These are phyloP conservation scores for Sinhomidia bicolor DNA, from an alignment of 2,888 invertebrate species.

Conservation along the genomic window DNA sequence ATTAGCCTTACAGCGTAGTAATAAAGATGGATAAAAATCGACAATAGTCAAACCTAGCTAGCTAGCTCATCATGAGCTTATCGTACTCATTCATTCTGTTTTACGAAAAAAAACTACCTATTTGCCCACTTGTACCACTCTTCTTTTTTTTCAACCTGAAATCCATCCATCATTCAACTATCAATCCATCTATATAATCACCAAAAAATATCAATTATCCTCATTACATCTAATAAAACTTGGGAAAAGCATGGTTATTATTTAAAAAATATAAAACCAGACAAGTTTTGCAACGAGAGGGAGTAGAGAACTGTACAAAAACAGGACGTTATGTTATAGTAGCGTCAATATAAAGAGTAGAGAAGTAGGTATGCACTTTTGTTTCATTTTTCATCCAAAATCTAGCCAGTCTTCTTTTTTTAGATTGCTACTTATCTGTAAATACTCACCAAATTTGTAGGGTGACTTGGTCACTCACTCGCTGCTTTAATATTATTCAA, in stretches of 20 bases:
- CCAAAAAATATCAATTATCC: slow-evolving; percentile 40
- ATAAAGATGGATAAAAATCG: slow-evolving; percentile 29
- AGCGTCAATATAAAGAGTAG: background rate
- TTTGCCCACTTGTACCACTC: background rate
- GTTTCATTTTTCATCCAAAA: no score
- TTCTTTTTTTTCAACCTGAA: background rate
- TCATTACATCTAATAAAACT: slow-evolving; percentile 10
- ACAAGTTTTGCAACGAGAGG: background rate
- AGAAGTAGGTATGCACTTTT: no score
- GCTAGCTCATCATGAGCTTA: no score
- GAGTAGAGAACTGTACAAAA: background rate
- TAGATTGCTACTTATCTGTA: no score
- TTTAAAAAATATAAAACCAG: slow-evolving; percentile 19
- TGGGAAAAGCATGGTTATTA: slow-evolving; percentile 2
- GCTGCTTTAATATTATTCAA: no score
- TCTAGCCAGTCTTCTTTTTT: no score
- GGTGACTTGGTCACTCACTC: no score
- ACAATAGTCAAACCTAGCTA: background rate
- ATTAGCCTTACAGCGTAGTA: slow-evolving; percentile 29
- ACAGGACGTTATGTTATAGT: background rate
- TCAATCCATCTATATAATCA: slow-evolving; percentile 34
- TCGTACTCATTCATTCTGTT: slow-evolving; percentile 1
- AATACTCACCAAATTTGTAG: no score
- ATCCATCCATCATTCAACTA: slow-evolving; percentile 23
- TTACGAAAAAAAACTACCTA: no score